These are phyloP conservation scores for Macquaria ambigua DNA, from an alignment of 2,113 vertebrate genomes.

Conservation along the genomic window DNA sequence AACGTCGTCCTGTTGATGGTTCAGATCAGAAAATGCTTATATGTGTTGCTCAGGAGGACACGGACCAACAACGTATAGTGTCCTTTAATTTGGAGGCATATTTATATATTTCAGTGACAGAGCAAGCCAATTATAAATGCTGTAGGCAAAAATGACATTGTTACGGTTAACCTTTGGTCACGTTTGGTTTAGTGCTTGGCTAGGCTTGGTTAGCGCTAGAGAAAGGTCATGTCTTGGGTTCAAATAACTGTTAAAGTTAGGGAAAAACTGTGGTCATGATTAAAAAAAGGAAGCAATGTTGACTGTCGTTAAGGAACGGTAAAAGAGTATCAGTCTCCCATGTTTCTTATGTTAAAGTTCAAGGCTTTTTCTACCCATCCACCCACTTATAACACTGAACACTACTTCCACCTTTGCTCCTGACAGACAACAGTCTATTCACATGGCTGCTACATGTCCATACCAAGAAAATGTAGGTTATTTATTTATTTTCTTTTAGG, in stretches of 20 bases:
- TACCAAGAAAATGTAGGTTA: background rate
- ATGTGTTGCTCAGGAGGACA: background rate
- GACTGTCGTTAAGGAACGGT: accelerated
- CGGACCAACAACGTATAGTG: background rate
- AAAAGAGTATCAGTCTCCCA: background rate
- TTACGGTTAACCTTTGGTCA: no score
- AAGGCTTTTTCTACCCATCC: background rate
- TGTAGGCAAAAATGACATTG: no score
- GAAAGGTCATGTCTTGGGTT: background rate
- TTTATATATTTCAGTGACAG: no score
- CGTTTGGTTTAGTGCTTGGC: background rate
- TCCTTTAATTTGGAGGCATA: no score
- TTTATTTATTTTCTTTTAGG: no score
- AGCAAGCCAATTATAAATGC: no score
- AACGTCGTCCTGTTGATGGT: background rate
- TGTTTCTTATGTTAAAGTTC: background rate
- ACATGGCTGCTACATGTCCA: background rate
- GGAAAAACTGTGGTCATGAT: background rate
- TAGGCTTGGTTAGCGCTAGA: background rate
- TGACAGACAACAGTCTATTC: background rate
- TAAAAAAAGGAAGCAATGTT: background rate
- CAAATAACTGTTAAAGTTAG: background rate
- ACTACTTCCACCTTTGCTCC: background rate
- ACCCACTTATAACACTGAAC: no score
- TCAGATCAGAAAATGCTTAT: no score